Evolutionary conservation across 1,140 invertebrate genomes (phyloP).

Genomic region (Drosophila sturtevanti): DNA sequence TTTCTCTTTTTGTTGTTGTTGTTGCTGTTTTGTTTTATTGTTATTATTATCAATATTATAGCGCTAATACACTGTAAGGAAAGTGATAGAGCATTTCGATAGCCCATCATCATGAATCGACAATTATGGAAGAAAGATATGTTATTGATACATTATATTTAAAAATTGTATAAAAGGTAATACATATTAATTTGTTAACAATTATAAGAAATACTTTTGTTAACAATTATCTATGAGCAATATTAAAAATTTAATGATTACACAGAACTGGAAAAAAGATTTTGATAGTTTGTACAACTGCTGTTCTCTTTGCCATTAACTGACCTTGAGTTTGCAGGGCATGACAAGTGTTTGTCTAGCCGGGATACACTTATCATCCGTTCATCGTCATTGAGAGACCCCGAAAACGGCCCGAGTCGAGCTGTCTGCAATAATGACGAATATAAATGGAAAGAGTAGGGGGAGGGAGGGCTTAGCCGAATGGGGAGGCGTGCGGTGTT

Average conservation of each 20-base stretch:
- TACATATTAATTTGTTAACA: too few relatives aligned
- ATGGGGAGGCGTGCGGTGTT: not conserved
- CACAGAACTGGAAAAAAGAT: too few relatives aligned
- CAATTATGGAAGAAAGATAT: not conserved
- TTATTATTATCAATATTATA: slow-evolving; percentile 66
- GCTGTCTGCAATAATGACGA: slow-evolving; percentile 52
- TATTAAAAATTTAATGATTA: too few relatives aligned
- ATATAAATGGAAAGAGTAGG: slow-evolving; percentile 2
- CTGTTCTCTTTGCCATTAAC: not conserved
- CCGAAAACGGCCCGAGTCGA: slow-evolving; percentile 45
- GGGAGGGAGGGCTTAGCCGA: not conserved
- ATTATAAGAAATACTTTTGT: too few relatives aligned
- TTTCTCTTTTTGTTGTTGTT: slow-evolving; percentile 12
- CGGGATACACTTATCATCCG: not conserved
- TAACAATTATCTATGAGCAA: too few relatives aligned
- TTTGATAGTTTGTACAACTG: too few relatives aligned
- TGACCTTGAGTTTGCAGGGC: slow-evolving; percentile 62
- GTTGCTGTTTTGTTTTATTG: slow-evolving; percentile 33
- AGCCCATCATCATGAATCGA: too few relatives aligned
- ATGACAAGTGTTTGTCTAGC: slow-evolving; percentile 25
- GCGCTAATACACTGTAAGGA: slow-evolving; percentile 31
- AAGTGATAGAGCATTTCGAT: not conserved
- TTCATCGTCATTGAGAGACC: slow-evolving; percentile 27
- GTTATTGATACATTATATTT: too few relatives aligned
- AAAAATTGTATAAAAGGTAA: too few relatives aligned